Base-by-base conservation (phyloP, 2,888 invertebrate species). In the Athalia circularis region DNA sequence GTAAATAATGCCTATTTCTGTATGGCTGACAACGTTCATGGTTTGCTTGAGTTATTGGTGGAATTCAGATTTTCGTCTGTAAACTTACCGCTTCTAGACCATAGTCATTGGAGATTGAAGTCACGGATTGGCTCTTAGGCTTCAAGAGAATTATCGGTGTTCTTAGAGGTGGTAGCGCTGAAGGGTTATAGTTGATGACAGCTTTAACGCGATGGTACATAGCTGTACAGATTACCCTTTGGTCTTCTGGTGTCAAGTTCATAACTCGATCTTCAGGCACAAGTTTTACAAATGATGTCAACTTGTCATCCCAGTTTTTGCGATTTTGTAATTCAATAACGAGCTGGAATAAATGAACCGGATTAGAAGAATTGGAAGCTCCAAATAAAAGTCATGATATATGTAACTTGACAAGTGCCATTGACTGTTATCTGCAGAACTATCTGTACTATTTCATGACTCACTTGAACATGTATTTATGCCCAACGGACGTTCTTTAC, bases 101-200 rank as follows among this genome's bases (percentile, higher is more conserved):
- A 83, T 95, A 95, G 86, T 95, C 94, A 50, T 94, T 93, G 72
- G 93, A 93, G 3, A 92, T 87, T 0, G 91, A 91, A 9, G 92
- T 87, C n/a, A 92, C 84, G 0, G 92, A 89, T 0, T 92, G 91
- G 45, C 93, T 92, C n/a, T 93, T 93, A 0, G 95, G 94, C 80
- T 94, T 93, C 1, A 95, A 86, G 15, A 95, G 91, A 2, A 92
- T 91, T 3, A 95, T 92, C 0, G 93, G 92, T 0, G 94, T 92
- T 80, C 92, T 92, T 0, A 94, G 85, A 70, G 92, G 93, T 67
- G 91, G 86, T 50, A 91, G 83, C n/a, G 88, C 85, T 5, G 91
- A 90, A 0, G 88, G 77, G 79, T 93, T 91, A 81, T 92, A 92
- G 57, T 90, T 87, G 0, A 92, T 85, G 0, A 94, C 84, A 59